A percentile compares a stretch with the other conserved stretches of the same genome.
Conservation (phyloP, 2,888 invertebrate species). For the Emesis furor region DNA sequence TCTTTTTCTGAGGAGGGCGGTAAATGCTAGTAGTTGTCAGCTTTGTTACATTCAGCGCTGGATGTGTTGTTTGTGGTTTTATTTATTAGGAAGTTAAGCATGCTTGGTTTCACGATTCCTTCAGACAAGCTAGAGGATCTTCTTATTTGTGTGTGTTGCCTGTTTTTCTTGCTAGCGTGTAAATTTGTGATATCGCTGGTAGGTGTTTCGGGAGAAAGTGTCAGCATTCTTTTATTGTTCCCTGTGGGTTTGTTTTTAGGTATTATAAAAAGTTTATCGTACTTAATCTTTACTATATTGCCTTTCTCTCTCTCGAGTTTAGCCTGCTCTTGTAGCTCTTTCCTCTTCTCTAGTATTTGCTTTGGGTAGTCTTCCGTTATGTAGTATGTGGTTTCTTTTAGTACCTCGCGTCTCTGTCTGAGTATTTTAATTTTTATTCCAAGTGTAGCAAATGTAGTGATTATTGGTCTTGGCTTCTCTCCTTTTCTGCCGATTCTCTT, state of each 20-base stretch:
- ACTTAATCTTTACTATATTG: constrained; percentile 55
- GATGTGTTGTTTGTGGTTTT: constrained; percentile 41
- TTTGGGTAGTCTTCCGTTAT: constrained; percentile 60
- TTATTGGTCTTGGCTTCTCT: constrained; percentile 36
- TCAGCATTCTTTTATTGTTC: constrained; percentile 3
- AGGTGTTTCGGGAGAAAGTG: not conserved
- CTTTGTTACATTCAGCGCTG: not conserved
- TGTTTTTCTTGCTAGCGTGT: not conserved
- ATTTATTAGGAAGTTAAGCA: constrained; percentile 31
- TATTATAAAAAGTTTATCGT: constrained; percentile 58
- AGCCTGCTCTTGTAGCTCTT: constrained; percentile 43
- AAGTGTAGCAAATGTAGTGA: constrained; percentile 49
- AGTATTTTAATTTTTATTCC: constrained; percentile 10
- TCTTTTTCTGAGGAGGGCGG: constrained; percentile 20
- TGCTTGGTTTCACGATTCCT: not conserved
- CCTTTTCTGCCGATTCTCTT: constrained; percentile 58
- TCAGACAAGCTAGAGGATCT: no score
- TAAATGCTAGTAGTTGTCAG: constrained; percentile 49
- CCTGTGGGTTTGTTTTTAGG: constrained; percentile 16
- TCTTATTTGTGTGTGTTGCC: not conserved
- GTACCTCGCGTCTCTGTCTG: constrained; percentile 41
- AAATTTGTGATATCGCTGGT: not conserved
- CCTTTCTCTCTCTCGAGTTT: constrained; percentile 48
- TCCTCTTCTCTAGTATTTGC: constrained; percentile 3
- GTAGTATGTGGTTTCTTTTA: constrained; percentile 53